A percentile compares a stretch with the other conserved stretches of the same genome.
These are phyloP conservation scores for Pinna nobilis DNA, from an alignment of 1,140 invertebrate species.

Conservation along the genomic window DNA sequence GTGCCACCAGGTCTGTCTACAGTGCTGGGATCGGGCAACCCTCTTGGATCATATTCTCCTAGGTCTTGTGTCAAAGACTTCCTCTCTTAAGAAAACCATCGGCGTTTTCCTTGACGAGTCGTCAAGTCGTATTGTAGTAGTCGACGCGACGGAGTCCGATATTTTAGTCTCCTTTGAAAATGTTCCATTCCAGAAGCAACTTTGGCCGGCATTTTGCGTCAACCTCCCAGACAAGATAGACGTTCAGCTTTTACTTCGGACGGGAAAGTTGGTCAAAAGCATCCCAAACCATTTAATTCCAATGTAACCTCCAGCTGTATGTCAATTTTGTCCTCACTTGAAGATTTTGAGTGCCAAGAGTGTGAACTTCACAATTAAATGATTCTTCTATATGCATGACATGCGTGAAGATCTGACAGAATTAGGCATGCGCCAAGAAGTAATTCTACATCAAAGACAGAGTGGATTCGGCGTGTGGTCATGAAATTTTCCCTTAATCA, in stretches of 20 bases:
- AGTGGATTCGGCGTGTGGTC: too few species aligned
- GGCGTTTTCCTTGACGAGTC: slow-evolving; percentile 9
- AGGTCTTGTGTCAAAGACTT: background rate
- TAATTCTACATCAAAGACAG: too few species aligned
- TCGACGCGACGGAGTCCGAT: background rate
- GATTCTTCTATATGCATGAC: too few species aligned
- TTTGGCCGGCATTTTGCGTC: slow-evolving; percentile 14
- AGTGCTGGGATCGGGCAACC: background rate
- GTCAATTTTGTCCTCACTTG: too few species aligned
- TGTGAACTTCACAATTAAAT: too few species aligned
- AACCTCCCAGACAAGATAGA: background rate
- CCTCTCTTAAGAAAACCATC: background rate
- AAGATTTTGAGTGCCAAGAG: too few species aligned
- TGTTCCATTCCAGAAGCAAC: slow-evolving; percentile 5
- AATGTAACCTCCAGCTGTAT: background rate
- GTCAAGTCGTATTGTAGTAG: background rate
- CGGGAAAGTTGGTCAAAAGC: slow-evolving; percentile 1
- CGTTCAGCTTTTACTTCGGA: background rate
- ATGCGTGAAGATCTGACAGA: too few species aligned
- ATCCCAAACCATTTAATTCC: slow-evolving; percentile 12
- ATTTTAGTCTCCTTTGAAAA: background rate
- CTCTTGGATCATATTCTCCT: slow-evolving; percentile 1
- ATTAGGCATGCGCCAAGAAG: too few species aligned
- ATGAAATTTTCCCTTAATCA: too few species aligned
- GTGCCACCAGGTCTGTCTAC: slow-evolving; percentile 7